phyloP scores from a whole-genome alignment of 2,113 vertebrate species.

The Ia io region DNA sequence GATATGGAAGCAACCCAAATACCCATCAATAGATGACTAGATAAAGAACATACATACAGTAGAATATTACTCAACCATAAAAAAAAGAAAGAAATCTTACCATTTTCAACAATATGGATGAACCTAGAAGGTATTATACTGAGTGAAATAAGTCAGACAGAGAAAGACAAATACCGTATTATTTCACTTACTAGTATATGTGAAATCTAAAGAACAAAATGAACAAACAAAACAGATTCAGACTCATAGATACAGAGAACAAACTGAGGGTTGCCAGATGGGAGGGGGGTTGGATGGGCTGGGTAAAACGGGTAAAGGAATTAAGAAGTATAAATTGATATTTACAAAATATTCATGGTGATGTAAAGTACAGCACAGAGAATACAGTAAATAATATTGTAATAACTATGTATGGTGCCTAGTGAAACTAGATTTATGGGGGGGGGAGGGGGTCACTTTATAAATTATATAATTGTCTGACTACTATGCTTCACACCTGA shows the following conservation, averaged over 20 bases:
- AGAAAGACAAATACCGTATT: not conserved
- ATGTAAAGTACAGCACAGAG: not conserved
- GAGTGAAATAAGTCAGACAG: not conserved
- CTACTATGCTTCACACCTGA: not conserved
- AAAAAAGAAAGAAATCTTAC: not conserved
- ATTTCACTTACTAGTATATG: not conserved
- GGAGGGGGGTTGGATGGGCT: not conserved
- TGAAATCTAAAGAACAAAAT: not conserved
- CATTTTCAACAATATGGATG: not conserved
- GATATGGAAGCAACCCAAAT: not conserved
- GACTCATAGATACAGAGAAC: not conserved
- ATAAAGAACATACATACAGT: not conserved
- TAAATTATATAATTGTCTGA: not conserved
- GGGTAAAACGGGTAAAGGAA: not conserved
- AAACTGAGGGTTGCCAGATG: not conserved
- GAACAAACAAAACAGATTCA: not conserved
- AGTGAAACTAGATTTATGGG: not conserved
- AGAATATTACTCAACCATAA: not conserved
- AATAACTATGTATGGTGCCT: not conserved
- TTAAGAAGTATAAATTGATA: not conserved
- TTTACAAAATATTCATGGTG: not conserved
- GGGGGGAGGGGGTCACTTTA: not conserved
- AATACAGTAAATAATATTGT: not conserved
- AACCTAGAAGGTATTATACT: not conserved
- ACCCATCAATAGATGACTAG: not conserved